Evolutionary conservation across 2,888 invertebrate species (phyloP).

Genomic region (Sphaerophoria taeniata): DNA sequence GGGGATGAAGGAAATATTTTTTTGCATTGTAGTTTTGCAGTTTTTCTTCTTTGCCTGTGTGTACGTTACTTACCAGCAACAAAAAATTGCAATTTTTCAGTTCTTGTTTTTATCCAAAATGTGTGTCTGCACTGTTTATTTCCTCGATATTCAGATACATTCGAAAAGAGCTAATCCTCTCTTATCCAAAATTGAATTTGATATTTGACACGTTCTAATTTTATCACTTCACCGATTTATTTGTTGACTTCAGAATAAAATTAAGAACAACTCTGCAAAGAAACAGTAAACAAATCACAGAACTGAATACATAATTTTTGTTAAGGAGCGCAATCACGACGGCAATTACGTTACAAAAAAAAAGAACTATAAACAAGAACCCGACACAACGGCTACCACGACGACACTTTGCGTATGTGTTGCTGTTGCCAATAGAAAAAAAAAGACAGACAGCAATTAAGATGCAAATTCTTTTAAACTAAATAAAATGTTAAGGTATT

Average conservation of each 20-base stretch:
- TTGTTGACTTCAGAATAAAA: slow-evolving; percentile 48
- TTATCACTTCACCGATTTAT: slow-evolving; percentile 53
- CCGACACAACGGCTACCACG: slow-evolving; percentile 37
- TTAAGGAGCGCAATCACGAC: slow-evolving; percentile 27
- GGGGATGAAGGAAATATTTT: slow-evolving; percentile 54
- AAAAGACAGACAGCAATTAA: slow-evolving; percentile 11
- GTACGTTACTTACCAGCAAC: slow-evolving; percentile 49
- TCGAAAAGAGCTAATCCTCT: slow-evolving; percentile 31
- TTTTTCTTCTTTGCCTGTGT: slow-evolving; percentile 21
- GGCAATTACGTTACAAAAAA: slow-evolving; percentile 16
- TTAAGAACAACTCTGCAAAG: slow-evolving; percentile 47
- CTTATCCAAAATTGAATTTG: slow-evolving; percentile 33
- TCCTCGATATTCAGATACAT: slow-evolving; percentile 64
- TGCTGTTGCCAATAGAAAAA: slow-evolving; percentile 11
- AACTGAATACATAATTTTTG: slow-evolving; percentile 62
- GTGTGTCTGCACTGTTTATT: slow-evolving; percentile 53
- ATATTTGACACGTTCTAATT: slow-evolving; percentile 54
- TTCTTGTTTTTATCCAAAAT: slow-evolving; percentile 47
- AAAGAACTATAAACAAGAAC: not conserved
- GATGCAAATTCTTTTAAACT: slow-evolving; percentile 10
- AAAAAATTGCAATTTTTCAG: slow-evolving; percentile 16
- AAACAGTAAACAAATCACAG: slow-evolving; percentile 68
- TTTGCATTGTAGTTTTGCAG: slow-evolving; percentile 25
- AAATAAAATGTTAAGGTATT: not conserved
- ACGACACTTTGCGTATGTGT: slow-evolving; percentile 19